A percentile compares a stretch with the other conserved stretches of the same genome.
phyloP scores from a whole-genome alignment of 2,888 invertebrate genomes.

The Drosophila anomelani region DNA sequence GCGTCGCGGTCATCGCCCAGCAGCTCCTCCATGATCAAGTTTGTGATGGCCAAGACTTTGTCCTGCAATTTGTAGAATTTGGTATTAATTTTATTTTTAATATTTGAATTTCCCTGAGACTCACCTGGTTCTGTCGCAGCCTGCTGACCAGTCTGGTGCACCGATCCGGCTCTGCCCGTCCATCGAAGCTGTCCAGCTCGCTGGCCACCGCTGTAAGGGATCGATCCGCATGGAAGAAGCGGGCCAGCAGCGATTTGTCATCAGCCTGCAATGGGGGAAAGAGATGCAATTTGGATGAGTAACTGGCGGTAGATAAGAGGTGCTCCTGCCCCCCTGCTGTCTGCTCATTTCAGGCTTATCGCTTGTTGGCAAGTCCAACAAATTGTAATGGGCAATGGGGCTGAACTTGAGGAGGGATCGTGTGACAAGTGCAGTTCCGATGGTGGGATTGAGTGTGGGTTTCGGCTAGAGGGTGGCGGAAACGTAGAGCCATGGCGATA shows the following conservation, averaged over 20 bases:
- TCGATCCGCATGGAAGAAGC: constrained; percentile 99
- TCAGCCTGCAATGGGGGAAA: constrained; percentile 89
- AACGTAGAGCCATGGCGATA: constrained; percentile 8
- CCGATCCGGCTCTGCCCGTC: constrained; percentile 98
- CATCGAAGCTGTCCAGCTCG: constrained; percentile 99
- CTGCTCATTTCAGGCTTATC: constrained; percentile 20
- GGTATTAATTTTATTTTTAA: neutral
- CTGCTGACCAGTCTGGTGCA: constrained; percentile 98
- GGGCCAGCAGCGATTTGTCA: constrained; percentile 96
- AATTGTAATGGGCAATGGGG: constrained; percentile 22
- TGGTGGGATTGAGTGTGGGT: too few relatives aligned
- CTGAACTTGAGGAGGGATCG: constrained; percentile 37
- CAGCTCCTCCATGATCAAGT: constrained; percentile 97
- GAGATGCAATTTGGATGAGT: constrained; percentile 30
- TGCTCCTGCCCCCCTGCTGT: neutral
- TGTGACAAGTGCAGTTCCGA: constrained; percentile 23
- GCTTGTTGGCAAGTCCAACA: constrained; percentile 25
- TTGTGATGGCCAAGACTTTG: constrained; percentile 95
- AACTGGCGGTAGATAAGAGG: constrained; percentile 34
- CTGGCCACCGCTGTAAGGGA: constrained; percentile 97
- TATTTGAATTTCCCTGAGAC: neutral
- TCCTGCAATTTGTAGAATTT: constrained; percentile 86
- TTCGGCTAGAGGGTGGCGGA: neutral
- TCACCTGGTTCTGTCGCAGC: constrained; percentile 94
- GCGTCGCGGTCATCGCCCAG: constrained; percentile 94